Evolutionary conservation across 2,113 vertebrate genomes (phyloP), one percentile per base, ranked within the genome.

Genomic region (Hypomesus transpacificus): DNA sequence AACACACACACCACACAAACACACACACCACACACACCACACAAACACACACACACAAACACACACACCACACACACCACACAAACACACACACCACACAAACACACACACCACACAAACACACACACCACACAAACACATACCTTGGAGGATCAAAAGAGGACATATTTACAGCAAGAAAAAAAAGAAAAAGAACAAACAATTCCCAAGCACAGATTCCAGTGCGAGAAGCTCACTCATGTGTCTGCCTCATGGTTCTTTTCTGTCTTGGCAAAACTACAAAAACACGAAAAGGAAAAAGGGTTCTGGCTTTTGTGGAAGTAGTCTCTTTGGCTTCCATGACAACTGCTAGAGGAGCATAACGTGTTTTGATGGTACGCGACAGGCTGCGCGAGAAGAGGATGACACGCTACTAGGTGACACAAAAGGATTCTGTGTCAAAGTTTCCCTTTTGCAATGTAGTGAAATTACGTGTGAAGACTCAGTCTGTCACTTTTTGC

Each of bases 151-250:
- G 71, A 56, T 83, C 69, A 78, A 78, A 75, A 81, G 68, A 59
- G 77, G 82, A 87, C 81, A 78, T 83, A 86, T 86, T 81, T 80
- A 50, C 71, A 34, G 77, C 52, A 16, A 78, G 68, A 72, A 73
- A 74, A 54, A n/a, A 8, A 39, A 39, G 7, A 54, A 58, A 57
- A 13, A 4, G 20, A 61, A 58, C 52, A 62, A 76, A 84, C 83
- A 82, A 81, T 82, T 66, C 83, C 80, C 82, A 60, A 87, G 77
- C 80, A 76, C 72, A 75, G 87, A 91, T 91, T 89, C 88, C 73
- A 84, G 82, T 69, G 34, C 73, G 71, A 68, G 80, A 75, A 76
- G 76, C 82, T 75, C 66, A 54, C 70, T 66, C 71, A 69, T 75
- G 75, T 84, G 70, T 85, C 74, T 77, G 24, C 16, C 20, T 31